A percentile compares a stretch with the other conserved stretches of the same genome.
phyloP scores from a whole-genome alignment of 2,797 vertebrate genomes.

The Malurus splendens region DNA sequence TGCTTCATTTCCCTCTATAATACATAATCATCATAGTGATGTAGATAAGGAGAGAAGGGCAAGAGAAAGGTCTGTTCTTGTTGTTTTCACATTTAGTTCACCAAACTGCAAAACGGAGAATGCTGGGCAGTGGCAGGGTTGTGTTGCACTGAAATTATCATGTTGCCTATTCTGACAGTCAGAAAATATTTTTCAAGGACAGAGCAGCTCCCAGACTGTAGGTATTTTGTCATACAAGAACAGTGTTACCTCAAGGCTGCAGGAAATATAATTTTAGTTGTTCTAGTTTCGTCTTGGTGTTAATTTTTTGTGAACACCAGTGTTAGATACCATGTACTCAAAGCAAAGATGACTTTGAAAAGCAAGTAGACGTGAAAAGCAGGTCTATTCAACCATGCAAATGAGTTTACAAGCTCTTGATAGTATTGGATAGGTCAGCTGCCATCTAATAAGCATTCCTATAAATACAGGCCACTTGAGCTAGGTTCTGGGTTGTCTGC shows the following conservation, averaged over 20 bases:
- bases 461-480: background rate
- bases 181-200: background rate
- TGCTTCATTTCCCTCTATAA: background rate
- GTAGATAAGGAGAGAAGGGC: background rate
- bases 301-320: background rate
- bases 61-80: background rate
- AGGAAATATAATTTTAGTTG: background rate
- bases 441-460: background rate
- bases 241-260: background rate
- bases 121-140: background rate
- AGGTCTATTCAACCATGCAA: background rate
- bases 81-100: background rate
- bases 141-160: background rate
- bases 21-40: background rate
- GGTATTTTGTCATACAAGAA: background rate
- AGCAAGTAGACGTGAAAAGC: background rate
- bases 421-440: background rate
- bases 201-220: background rate
- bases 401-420: background rate
- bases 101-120: background rate
- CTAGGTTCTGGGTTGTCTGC: background rate
- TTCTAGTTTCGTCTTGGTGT: background rate
- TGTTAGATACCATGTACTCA: background rate
- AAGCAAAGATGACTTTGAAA: background rate
- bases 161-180: background rate